Conservation (phyloP, 2,113 vertebrate genomes). For the Lepus timidus region DNA sequence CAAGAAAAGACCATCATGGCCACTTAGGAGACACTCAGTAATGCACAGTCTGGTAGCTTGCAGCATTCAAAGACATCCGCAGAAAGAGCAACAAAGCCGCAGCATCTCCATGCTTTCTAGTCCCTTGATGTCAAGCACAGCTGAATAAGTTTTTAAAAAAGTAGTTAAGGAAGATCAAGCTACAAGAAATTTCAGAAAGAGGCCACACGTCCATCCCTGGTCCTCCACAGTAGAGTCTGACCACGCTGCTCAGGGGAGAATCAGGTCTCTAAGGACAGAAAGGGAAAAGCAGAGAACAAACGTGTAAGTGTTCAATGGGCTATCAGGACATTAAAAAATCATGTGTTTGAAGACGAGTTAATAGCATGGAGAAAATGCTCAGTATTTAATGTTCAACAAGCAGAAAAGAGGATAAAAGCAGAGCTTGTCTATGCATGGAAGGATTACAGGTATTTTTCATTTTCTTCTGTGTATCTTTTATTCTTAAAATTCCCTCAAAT, state of each 20-base stretch:
- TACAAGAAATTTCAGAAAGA: not conserved
- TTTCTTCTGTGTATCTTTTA: constrained; percentile 9
- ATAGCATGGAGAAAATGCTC: not conserved
- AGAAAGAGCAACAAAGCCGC: not conserved
- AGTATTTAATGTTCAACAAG: not conserved
- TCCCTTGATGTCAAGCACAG: not conserved
- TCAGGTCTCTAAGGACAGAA: not conserved
- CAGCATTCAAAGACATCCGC: not conserved
- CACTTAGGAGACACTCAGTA: not conserved
- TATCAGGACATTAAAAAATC: not conserved
- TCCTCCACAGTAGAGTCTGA: not conserved
- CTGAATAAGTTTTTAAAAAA: not conserved
- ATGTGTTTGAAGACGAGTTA: constrained; percentile 8
- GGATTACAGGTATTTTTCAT: not conserved
- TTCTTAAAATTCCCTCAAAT: not conserved
- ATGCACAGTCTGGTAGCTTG: not conserved
- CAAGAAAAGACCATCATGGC: not conserved
- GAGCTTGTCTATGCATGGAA: not conserved
- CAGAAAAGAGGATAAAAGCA: not conserved
- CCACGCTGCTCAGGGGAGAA: not conserved
- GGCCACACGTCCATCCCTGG: not conserved
- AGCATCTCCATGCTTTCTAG: not conserved
- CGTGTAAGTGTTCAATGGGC: not conserved
- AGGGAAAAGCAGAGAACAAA: not conserved
- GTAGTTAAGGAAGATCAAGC: not conserved